Conservation (phyloP, 64 coral and sea anemone species). For the Pocillopora verrucosa region DNA sequence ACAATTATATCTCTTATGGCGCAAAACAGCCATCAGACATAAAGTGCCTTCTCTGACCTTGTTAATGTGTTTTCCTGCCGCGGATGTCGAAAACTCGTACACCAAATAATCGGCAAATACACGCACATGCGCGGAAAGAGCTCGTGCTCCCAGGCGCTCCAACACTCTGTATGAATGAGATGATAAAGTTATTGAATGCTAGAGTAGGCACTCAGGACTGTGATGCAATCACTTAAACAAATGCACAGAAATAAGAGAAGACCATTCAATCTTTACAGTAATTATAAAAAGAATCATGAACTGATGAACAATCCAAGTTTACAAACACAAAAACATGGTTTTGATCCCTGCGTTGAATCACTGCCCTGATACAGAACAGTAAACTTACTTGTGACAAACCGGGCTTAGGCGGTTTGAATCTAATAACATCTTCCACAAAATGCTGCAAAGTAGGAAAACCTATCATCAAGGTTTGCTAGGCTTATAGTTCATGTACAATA, state of each 20-base stretch:
- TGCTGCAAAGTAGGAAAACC: constrained; percentile 43
- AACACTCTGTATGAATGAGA: constrained; percentile 59
- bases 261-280: not conserved
- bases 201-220: no score
- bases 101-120: constrained; percentile 96
- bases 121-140: constrained; percentile 82
- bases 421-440: constrained; percentile 90
- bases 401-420: constrained; percentile 73
- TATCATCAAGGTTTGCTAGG: not conserved
- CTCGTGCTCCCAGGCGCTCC: constrained; percentile 84
- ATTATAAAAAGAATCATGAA: no score
- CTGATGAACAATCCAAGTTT: no score
- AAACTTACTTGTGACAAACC: constrained; percentile 83
- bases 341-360: no score
- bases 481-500: not conserved
- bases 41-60: constrained; percentile 47
- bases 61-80: constrained; percentile 80
- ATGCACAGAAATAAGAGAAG: not conserved
- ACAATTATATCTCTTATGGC: no score
- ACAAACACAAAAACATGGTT: no score
- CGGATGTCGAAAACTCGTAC: constrained; percentile 90
- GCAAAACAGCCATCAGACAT: no score
- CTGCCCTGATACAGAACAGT: no score
- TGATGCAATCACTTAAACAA: not conserved
- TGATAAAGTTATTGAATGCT: no score